Evolutionary conservation across 2,797 vertebrate species (phyloP), one percentile per base, ranked within the genome.

Genomic region (Hippoglossus hippoglossus): DNA sequence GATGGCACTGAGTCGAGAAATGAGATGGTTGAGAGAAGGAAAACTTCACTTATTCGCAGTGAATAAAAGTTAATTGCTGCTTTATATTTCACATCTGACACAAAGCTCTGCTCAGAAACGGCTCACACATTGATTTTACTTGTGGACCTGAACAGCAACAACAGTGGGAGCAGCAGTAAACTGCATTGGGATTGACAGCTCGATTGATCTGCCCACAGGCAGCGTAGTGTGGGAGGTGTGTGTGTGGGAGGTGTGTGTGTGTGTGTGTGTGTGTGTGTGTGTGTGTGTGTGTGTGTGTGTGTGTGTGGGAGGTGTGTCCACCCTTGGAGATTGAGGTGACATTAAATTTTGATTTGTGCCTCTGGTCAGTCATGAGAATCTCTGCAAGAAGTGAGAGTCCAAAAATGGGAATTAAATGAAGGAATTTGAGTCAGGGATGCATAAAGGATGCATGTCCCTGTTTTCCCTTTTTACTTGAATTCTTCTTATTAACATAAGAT

Each of bases 331-430:
- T 41, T 57, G 61, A 77, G 39, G 75, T 77, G 76, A 84, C 84
- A 87, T 76, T 84, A 59, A 52, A 73, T 79, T 82, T 67, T 63
- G 70, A 81, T 78, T 76, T 59, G 49, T 67, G 70, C 79, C 71
- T 67, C 55, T 71, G 60, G 73, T 63, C 68, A 13, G 21, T 25
- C 22, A 5, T n/a, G 18, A n/a, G 18, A 19, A 46, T 46, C 41
- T 13, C 3, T 44, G 41, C 41, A 5, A 50, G 49, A 51, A 22
- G n/a, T 51, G n/a, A 51, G 9, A 21, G 21, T 47, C 50, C 50
- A 22, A 24, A 24, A 52, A 22, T 13, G 50, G 50, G 47, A 49
- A 12, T 22, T 52, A 72, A 77, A 72, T 71, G 28, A 65, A 62
- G 46, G 44, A 34, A 47, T 54, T 26, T 47, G 41, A 44, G 12